Conservation (phyloP, 2,888 invertebrate species). For the Thecocarcelia acutangulata region DNA sequence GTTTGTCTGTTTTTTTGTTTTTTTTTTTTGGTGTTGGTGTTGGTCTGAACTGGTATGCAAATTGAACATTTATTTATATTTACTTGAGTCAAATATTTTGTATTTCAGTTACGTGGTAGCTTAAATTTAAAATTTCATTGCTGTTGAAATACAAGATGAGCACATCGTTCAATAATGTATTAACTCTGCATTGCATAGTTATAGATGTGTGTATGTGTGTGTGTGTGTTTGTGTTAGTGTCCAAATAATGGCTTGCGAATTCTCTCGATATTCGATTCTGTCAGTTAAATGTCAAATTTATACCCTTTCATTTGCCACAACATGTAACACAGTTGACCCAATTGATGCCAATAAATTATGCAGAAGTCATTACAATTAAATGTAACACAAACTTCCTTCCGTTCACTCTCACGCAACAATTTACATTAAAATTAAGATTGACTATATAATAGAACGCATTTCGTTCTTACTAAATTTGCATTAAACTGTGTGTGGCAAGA, state of each 20-base stretch:
- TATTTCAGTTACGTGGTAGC: constrained; percentile 55
- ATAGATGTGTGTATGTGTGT: not conserved
- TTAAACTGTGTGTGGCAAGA: not conserved
- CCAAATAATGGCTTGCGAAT: not conserved
- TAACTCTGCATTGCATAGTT: constrained; percentile 1
- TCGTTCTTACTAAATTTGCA: constrained; percentile 26
- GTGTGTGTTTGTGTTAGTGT: not conserved
- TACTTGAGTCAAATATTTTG: constrained; percentile 29
- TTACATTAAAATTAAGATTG: constrained; percentile 34
- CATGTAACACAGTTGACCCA: constrained; percentile 56
- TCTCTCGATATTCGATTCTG: constrained; percentile 36
- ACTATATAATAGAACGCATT: not conserved
- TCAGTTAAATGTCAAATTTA: constrained; percentile 62
- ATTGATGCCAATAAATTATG: constrained; percentile 57
- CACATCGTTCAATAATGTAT: constrained; percentile 28
- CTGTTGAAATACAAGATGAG: constrained; percentile 29
- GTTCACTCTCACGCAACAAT: not conserved
- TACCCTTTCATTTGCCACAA: constrained; percentile 46
- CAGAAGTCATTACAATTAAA: constrained; percentile 46
- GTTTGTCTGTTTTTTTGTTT: not conserved
- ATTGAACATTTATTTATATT: constrained; percentile 67
- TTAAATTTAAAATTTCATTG: constrained; percentile 36
- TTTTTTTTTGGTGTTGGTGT: no score
- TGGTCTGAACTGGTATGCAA: constrained; percentile 32
- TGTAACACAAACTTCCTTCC: constrained; percentile 23